phyloP scores from a whole-genome alignment of 2,888 invertebrate genomes.

The Oligia latruncula region DNA sequence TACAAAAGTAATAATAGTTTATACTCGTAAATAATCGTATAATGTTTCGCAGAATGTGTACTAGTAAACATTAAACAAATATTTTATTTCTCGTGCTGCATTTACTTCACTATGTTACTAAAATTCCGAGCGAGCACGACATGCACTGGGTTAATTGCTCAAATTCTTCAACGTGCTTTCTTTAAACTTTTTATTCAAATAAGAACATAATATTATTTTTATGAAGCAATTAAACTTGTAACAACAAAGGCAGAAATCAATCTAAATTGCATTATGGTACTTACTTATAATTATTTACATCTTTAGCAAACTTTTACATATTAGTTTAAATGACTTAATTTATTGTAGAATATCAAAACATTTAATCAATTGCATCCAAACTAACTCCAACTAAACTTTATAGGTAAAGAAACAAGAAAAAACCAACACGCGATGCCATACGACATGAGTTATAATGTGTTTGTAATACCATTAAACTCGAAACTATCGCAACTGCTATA shows the following conservation, averaged over 20 bases:
- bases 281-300: not conserved
- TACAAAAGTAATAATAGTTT: constrained; percentile 3
- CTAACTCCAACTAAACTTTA: not conserved
- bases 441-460: constrained; percentile 20
- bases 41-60: constrained; percentile 24
- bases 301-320: not conserved
- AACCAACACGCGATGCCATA: not conserved
- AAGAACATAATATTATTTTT: constrained; percentile 3
- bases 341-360: not conserved
- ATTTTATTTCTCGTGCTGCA: constrained; percentile 19
- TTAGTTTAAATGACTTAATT: not conserved
- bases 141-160: constrained; percentile 32
- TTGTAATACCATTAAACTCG: constrained; percentile 30
- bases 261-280: not conserved
- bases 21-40: constrained; percentile 20
- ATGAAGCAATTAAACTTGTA: constrained; percentile 4
- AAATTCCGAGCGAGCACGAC: constrained; percentile 23
- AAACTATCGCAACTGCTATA: constrained; percentile 22
- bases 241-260: not conserved
- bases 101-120: constrained; percentile 15
- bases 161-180: constrained; percentile 16
- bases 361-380: not conserved
- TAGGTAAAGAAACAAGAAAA: not conserved
- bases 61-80: constrained; percentile 15
- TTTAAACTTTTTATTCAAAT: constrained; percentile 19